Percentiles rank a stretch among this genome's conserved stretches.
phyloP scores from a whole-genome alignment of 2,888 invertebrate genomes.

The Bugula neritina region DNA sequence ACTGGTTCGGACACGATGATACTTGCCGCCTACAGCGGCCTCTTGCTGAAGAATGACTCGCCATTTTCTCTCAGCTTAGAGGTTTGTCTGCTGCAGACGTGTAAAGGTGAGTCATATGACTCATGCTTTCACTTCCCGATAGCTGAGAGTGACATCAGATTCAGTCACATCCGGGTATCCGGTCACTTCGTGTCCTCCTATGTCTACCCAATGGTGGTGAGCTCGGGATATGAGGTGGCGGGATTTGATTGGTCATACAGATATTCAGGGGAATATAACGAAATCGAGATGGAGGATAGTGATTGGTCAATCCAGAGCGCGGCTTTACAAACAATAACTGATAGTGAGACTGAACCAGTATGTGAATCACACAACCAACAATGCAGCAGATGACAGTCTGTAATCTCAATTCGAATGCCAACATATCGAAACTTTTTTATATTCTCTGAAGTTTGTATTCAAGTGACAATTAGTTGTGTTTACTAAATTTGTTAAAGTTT shows the following conservation, averaged over 20 bases:
- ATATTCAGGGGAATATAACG: not conserved
- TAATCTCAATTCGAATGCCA: no score
- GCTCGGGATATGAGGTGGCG: not conserved
- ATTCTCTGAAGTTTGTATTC: no score
- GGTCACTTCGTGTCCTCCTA: not conserved
- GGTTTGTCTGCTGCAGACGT: slow-evolving; percentile 11
- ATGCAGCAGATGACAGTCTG: no score
- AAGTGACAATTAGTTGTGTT: no score
- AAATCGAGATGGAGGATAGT: not conserved
- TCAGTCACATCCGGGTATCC: not conserved
- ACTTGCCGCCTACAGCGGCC: not conserved
- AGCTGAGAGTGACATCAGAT: not conserved
- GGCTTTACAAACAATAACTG: not conserved
- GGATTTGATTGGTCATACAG: not conserved
- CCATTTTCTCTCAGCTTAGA: not conserved
- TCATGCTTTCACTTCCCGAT: slow-evolving; percentile 15
- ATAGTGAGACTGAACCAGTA: no score
- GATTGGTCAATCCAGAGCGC: not conserved
- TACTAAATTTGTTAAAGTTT: no score
- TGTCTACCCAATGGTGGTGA: not conserved
- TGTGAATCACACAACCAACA: no score
- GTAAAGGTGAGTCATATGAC: not conserved
- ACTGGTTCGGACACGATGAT: not conserved
- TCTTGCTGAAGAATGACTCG: not conserved
- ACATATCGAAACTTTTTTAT: no score